These are phyloP conservation scores for Heliangelus exortis DNA, from an alignment of 2,797 vertebrate genomes.

Conservation along the genomic window DNA sequence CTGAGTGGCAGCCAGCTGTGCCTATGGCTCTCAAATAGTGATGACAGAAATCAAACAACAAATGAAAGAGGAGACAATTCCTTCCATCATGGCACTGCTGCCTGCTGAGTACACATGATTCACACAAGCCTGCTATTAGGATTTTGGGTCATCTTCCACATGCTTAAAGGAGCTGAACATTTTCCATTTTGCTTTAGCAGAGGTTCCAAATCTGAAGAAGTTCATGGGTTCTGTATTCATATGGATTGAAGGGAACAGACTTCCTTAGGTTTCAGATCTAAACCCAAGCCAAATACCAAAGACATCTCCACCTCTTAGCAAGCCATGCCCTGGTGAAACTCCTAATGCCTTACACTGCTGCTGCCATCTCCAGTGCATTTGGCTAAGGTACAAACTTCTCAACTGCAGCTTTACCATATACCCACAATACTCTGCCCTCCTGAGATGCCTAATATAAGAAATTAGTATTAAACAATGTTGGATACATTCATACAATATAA, in stretches of 20 bases:
- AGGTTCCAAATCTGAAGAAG: not conserved
- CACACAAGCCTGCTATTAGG: not conserved
- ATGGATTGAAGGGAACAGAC: not conserved
- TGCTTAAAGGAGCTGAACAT: not conserved
- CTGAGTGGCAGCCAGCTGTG: not conserved
- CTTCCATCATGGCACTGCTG: not conserved
- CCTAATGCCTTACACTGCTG: not conserved
- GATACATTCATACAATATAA: not conserved
- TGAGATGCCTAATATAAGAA: not conserved
- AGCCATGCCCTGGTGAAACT: not conserved
- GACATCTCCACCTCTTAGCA: not conserved
- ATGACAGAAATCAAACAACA: constrained; percentile 4
- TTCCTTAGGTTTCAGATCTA: not conserved
- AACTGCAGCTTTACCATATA: not conserved
- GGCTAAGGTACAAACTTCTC: not conserved
- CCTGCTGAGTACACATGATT: not conserved
- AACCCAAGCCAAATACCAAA: not conserved
- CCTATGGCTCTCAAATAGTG: not conserved
- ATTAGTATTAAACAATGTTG: not conserved
- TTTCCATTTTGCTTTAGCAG: not conserved
- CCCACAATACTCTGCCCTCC: not conserved
- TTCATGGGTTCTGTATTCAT: not conserved
- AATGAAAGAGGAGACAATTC: not conserved
- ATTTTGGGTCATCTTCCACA: not conserved
- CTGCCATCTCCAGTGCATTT: not conserved